Conservation (phyloP, 1,140 invertebrate species). For the Ceratina australensis region DNA sequence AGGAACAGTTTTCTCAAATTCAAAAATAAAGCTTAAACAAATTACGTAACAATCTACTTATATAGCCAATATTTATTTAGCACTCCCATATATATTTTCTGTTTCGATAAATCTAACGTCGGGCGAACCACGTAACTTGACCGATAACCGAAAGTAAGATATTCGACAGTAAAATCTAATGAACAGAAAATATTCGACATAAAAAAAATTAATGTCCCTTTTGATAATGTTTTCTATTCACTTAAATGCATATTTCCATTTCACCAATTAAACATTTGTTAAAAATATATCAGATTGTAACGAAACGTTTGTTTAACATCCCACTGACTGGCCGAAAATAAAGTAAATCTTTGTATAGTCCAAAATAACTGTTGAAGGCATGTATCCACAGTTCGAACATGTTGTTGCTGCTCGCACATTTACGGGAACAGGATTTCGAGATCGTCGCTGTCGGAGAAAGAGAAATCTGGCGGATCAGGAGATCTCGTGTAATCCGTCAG, state of each 20-base stretch:
- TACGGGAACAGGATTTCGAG: slow-evolving; percentile 66
- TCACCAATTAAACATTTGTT: slow-evolving; percentile 24
- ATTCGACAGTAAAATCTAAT: not conserved
- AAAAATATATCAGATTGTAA: slow-evolving; percentile 7
- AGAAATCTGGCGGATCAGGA: slow-evolving; percentile 63
- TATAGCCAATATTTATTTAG: no score
- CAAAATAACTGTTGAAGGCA: slow-evolving; percentile 13
- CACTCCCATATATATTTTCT: not conserved
- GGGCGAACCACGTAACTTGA: not conserved
- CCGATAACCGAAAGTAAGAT: not conserved
- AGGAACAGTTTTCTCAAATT: not conserved
- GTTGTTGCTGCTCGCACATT: slow-evolving; percentile 24
- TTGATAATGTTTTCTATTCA: not conserved
- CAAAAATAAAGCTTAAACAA: not conserved
- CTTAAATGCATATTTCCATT: slow-evolving; percentile 14
- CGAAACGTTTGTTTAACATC: not conserved
- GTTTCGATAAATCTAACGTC: not conserved
- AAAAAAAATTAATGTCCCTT: not conserved
- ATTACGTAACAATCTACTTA: not conserved
- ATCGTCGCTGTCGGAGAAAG: slow-evolving; percentile 68
- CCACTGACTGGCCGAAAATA: slow-evolving; percentile 2
- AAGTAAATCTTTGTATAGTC: slow-evolving; percentile 19
- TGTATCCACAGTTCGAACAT: slow-evolving; percentile 4
- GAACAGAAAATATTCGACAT: slow-evolving; percentile 4
- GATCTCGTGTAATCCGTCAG: slow-evolving; percentile 67